Percentiles rank a stretch among this genome's conserved stretches.
Conservation (phyloP, 2,797 vertebrate species). For the Gymnothorax javanicus region DNA sequence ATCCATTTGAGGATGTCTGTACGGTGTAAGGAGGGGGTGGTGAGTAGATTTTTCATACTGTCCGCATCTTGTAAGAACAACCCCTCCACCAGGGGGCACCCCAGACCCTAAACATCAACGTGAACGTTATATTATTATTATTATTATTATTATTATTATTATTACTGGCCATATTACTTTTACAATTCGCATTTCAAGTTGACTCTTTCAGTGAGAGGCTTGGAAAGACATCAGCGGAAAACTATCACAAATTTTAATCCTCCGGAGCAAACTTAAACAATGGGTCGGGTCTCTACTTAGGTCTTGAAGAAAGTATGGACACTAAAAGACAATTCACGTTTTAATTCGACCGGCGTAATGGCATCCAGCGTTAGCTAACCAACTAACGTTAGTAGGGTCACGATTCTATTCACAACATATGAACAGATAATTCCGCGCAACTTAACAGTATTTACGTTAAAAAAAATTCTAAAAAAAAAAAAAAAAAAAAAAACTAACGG, state of each 20-base stretch:
- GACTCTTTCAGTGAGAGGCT: background rate
- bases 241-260: background rate
- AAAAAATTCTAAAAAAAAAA: background rate
- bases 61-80: conserved; percentile 72
- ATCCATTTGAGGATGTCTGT: conserved; percentile 83
- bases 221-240: background rate
- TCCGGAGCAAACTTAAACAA: background rate
- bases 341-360: background rate
- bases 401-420: too few relatives aligned
- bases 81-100: conserved; percentile 78
- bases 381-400: background rate
- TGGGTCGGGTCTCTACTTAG: background rate
- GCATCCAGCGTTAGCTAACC: background rate
- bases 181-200: background rate
- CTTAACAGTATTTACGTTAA: background rate
- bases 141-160: background rate
- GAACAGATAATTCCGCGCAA: too few relatives aligned
- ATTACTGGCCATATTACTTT: background rate
- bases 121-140: conserved; percentile 3
- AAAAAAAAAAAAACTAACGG: background rate
- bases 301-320: too few relatives aligned
- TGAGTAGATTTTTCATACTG: conserved; percentile 78
- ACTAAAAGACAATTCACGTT: background rate
- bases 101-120: conserved; percentile 59
- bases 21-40: conserved; percentile 76